Evolutionary conservation across 1,140 invertebrate genomes (phyloP).

Genomic region (Conus ventricosus): DNA sequence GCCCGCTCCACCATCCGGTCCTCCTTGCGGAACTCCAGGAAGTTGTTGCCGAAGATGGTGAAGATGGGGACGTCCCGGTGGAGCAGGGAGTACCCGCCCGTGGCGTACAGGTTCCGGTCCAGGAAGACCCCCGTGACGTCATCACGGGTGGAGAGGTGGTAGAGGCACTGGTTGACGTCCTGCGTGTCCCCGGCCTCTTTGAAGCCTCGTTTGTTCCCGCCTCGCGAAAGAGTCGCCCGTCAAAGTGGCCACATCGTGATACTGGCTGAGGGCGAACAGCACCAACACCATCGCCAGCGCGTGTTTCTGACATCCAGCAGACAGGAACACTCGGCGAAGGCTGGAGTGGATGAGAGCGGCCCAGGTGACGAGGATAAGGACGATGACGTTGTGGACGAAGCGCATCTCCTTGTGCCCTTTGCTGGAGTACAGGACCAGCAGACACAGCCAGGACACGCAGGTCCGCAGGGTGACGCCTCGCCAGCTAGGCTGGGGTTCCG

Average conservation of each 20-base stretch:
- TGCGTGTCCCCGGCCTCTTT: constrained; percentile 47
- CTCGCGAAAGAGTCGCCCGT: neutral
- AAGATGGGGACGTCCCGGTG: constrained; percentile 64
- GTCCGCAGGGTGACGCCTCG: neutral
- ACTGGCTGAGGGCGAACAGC: constrained; percentile 30
- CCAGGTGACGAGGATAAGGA: constrained; percentile 54
- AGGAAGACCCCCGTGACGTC: constrained; percentile 68
- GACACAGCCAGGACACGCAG: constrained; percentile 57
- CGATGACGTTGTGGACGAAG: constrained; percentile 65
- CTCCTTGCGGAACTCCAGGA: constrained; percentile 59
- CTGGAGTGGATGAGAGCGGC: neutral
- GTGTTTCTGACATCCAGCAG: neutral
- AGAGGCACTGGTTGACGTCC: constrained; percentile 62
- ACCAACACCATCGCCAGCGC: neutral
- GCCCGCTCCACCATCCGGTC: constrained; percentile 3
- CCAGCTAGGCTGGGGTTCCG: neutral
- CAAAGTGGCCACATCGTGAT: constrained; percentile 4
- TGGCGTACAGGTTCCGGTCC: constrained; percentile 62
- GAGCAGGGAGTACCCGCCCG: constrained; percentile 62
- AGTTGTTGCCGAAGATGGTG: constrained; percentile 63
- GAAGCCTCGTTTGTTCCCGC: constrained; percentile 48
- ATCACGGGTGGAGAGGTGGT: constrained; percentile 57
- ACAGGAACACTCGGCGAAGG: neutral
- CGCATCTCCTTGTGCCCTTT: constrained; percentile 64
- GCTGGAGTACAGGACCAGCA: constrained; percentile 60